Evolutionary conservation across 2,113 vertebrate species (phyloP).

Genomic region (Ciconia boyciana): DNA sequence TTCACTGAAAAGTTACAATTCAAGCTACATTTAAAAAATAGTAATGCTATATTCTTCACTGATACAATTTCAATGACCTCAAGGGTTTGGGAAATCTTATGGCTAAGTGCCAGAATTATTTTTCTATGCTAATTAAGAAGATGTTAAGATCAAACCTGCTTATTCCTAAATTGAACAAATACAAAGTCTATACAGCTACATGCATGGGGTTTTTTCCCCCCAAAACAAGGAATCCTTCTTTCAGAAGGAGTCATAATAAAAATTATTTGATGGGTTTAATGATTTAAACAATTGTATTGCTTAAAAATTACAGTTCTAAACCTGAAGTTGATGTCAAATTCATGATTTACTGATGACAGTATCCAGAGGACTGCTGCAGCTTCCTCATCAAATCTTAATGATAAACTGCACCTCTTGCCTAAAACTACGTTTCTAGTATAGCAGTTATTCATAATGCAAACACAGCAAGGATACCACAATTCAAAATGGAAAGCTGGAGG

Average conservation of each 20-base stretch:
- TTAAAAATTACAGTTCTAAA: neutral
- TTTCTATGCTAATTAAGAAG: neutral
- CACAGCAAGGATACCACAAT: neutral
- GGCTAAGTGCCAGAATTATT: neutral
- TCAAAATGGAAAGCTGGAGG: neutral
- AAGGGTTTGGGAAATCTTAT: neutral
- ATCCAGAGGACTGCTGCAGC: neutral
- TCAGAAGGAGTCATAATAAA: neutral
- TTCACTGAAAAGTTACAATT: neutral
- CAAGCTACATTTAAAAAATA: neutral
- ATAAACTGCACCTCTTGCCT: neutral
- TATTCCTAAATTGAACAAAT: neutral
- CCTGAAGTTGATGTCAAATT: neutral
- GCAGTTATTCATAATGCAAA: neutral
- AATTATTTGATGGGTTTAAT: neutral
- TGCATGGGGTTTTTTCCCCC: rapidly evolving
- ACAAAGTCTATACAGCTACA: neutral
- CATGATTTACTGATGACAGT: neutral
- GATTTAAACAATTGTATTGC: neutral
- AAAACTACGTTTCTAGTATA: neutral
- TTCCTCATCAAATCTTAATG: neutral
- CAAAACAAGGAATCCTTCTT: neutral
- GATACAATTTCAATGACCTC: neutral
- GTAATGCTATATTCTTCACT: neutral
- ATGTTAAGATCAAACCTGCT: neutral